Evolutionary conservation across 1,140 invertebrate species (phyloP), one percentile per base, ranked within the genome.

Genomic region (Listronotus oregonensis): DNA sequence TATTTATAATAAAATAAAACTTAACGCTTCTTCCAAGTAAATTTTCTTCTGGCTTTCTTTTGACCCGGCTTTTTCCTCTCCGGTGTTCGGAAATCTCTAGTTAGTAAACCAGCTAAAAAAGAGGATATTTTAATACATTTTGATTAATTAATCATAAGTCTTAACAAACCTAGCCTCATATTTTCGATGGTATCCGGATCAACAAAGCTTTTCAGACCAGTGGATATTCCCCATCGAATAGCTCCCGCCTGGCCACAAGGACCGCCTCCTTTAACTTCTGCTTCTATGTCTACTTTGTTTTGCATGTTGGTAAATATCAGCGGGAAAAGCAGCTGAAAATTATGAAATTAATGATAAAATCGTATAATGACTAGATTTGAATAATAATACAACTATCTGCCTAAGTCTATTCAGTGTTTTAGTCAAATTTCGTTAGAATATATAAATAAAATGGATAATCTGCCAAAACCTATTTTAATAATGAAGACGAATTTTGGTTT

Each of bases 21-120:
- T 86, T 90, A 94, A 83, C 92, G 86, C 76, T 89, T 94, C 77
- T 92, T 93, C 96, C 96, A 99, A 63, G 94, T 96, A 73, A 88
- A 94, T 78, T 95, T 96, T 74, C 88, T 90, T 75, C 97, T 89
- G 32, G 96, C 94, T 73, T 92, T 92, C 76, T 87, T 86, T 82
- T 96, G 94, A 44, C 96, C 97, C 46, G 89, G 89, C 85, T 98
- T 98, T 86, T 97, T 97, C 71, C 97, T 86, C 80, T 99, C 96
- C 67, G 85, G 86, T 32, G 75, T 80, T 59, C 96, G 84, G 51
- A 81, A 83, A 79, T 99, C 97, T 75, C 82, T 82, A 34, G 91
- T 94, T 27, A 99, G 80, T 62, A 98, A 78, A 47, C 97, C 97
- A 81, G 95, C 96, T 90, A 73, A 75, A 85, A 69, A 51, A 8